phyloP scores from a whole-genome alignment of 2,888 invertebrate genomes.

The Ctena decussata region DNA sequence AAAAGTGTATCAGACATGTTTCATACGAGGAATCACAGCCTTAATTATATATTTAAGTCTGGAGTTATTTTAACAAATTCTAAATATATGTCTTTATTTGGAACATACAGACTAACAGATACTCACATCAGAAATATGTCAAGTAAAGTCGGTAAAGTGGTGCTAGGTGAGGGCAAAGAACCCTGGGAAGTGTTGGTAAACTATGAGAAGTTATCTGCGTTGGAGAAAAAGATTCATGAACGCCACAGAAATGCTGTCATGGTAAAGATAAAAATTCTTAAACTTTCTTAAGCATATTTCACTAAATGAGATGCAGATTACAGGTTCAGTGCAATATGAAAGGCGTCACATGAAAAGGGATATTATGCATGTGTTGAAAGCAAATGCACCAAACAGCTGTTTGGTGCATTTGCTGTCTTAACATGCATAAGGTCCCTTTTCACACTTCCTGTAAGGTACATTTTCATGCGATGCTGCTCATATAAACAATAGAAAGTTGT shows the following conservation, averaged over 20 bases:
- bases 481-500: too few relatives aligned
- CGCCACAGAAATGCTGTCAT: constrained; percentile 62
- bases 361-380: too few relatives aligned
- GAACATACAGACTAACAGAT: not conserved
- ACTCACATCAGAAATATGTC: not conserved
- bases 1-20: not conserved
- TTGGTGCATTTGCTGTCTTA: too few relatives aligned
- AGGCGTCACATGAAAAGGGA: too few relatives aligned
- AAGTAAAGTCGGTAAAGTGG: not conserved
- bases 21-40: not conserved
- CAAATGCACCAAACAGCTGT: too few relatives aligned
- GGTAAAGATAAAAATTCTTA: too few relatives aligned
- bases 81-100: not conserved
- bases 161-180: constrained; percentile 8
- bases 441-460: too few relatives aligned
- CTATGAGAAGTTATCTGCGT: constrained; percentile 55
- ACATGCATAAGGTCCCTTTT: too few relatives aligned
- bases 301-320: too few relatives aligned
- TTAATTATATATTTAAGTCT: not conserved
- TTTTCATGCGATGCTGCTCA: too few relatives aligned
- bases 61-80: not conserved
- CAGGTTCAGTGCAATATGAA: too few relatives aligned
- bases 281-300: too few relatives aligned
- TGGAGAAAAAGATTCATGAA: constrained; percentile 64
- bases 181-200: constrained; percentile 70